Conservation (phyloP, 2,888 invertebrate species). For the Boloria euphrosyne region DNA sequence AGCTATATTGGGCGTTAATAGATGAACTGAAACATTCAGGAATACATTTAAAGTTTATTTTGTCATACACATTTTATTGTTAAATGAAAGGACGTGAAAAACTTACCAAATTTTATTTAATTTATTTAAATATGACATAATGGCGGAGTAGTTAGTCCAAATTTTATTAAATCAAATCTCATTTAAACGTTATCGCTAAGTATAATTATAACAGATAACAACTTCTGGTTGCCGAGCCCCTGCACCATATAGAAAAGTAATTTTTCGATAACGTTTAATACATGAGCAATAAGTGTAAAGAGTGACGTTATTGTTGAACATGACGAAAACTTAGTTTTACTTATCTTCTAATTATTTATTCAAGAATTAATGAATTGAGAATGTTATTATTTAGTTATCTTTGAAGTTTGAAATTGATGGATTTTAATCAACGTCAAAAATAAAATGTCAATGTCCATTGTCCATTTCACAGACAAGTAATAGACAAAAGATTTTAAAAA, state of each 20-base stretch:
- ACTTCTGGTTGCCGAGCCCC: conserved; percentile 33
- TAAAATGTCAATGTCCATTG: too few relatives aligned
- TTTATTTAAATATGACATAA: conserved; percentile 63
- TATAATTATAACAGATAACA: conserved; percentile 38
- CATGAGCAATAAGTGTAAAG: conserved; percentile 19
- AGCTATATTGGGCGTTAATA: conserved; percentile 49
- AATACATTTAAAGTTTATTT: neutral
- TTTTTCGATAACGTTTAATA: conserved; percentile 24
- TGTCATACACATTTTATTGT: neutral
- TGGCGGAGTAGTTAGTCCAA: conserved; percentile 35
- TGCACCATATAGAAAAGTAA: conserved; percentile 16
- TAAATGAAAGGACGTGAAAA: conserved; percentile 7
- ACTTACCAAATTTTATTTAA: conserved; percentile 64
- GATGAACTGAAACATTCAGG: conserved; percentile 48
- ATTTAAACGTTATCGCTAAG: conserved; percentile 38
- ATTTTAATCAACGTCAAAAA: too few relatives aligned
- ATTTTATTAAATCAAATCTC: conserved; percentile 32
- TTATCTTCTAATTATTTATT: conserved; percentile 31
- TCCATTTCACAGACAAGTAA: too few relatives aligned
- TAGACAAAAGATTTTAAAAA: too few relatives aligned
- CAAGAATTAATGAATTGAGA: conserved; percentile 16
- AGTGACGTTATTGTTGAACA: conserved; percentile 36
- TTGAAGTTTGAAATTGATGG: too few relatives aligned
- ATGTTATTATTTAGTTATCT: neutral
- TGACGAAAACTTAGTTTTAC: conserved; percentile 22